Evolutionary conservation across 2,888 invertebrate species (phyloP), one percentile per base, ranked within the genome.

Genomic region (Eurois occulta): DNA sequence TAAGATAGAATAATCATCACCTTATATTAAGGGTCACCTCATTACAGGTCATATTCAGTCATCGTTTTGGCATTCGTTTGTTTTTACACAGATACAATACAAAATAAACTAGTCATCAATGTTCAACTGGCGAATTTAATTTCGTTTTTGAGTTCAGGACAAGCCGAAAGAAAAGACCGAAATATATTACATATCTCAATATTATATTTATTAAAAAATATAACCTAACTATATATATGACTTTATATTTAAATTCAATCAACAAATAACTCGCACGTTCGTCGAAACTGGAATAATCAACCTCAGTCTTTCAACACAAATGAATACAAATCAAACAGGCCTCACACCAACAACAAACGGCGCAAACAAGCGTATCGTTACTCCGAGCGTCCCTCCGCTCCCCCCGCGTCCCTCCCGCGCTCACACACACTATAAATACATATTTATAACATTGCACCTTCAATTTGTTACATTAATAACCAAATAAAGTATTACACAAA

Each of bases 181-280:
- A 86, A 81, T 95, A 95, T 95, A 95, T 96, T 96, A 96, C 96
- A 96, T 96, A 96, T 96, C 95, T 96, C 96, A 96, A 96, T 96
- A 96, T 96, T 96, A 96, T 96, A 96, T 96, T 96, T 96, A 96
- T 96, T 96, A 96, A 96, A 96, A 96, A 96, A 96, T 96, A 96
- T 96, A 96, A 96, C 96, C 96, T 96, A 96, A 95, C 96, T 96
- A 96, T 96, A 95, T 96, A 96, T 96, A 96, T 96, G 96, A 96
- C 96, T 96, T 95, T 96, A 96, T 96, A 96, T 95, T 96, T 95
- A 95, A 95, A 95, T 95, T 95, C 94, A 95, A 96, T 96, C 96
- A 96, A 96, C 96, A 96, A 96, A 95, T 96, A 96, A 96, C 95
- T 95, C 94, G 95, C 95, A 94, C 95, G 94, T 95, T 94, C 95